Base-by-base conservation (phyloP, 92 coral and sea anemone species). In the Heteractis magnifica region DNA sequence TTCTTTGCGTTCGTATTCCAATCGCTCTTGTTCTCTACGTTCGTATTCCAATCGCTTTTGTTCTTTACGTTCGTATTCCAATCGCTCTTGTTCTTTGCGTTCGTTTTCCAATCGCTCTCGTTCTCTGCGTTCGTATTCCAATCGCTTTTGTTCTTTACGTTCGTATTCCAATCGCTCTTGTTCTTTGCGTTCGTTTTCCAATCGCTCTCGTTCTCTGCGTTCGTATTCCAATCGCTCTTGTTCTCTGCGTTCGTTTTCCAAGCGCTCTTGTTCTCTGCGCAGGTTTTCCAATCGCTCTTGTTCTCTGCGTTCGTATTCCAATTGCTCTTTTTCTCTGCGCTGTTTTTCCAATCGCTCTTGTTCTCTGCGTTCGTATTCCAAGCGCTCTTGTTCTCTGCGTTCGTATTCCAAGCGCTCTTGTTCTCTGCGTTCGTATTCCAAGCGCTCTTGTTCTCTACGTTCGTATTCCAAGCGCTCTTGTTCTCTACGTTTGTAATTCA, bases 111-210 rank as follows among this genome's bases (percentile, higher is more conserved):
- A 8, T 7, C 79, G 62, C 44, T 55, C 59, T 9, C 0, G 59
- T 41, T 48, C 44, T 64, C 75, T 64, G 16, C 75, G 76, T 75
- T 75, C 79, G 23, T 18, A 0, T 8, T 76, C 86, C 13, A 77
- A 44, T 16, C 41, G 71, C 19, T 51, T 62, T 72, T 5, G 19
- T 74, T 70, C 86, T 51, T 80, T 15, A 0, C 80, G 26, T 10
- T 73, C 79, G 49, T 11, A 18, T 15, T 81, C 85, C 19, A 13
- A 3, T 5, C 75, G 10, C 10, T 49, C 58, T 44, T 15, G 23
- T 80, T 80, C 83, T 56, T 11, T 49, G 5, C 83, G 74, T 52
- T 75, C 79, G 19, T 10, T 2, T 75, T 75, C 58, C n/a, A 21
- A 14, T 3, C 75, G 8, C 15, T 48, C 56, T 44, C 4, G 23